These are phyloP conservation scores for Echinometra lucunter DNA, from an alignment of 53 echinoderm and acorn worm species.

Conservation along the genomic window DNA sequence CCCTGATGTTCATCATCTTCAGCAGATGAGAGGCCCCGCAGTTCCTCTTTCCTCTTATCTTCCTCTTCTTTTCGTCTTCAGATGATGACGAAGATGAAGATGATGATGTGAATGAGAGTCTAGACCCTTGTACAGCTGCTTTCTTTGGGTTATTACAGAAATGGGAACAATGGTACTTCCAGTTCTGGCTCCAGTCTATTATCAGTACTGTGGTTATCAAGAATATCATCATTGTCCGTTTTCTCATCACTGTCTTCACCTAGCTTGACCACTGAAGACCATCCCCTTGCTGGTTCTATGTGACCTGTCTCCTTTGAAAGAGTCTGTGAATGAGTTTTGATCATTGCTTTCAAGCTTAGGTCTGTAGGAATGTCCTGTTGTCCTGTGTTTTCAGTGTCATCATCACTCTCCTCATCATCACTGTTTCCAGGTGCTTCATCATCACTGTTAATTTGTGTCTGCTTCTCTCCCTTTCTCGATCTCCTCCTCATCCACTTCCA, in stretches of 20 bases:
- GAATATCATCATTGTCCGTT: constrained; percentile 46
- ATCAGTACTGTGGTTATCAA: constrained; percentile 60
- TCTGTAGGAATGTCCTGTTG: constrained; percentile 42
- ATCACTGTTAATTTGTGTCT: constrained; percentile 59
- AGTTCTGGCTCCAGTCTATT: constrained; percentile 43
- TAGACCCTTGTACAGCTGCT: constrained; percentile 25
- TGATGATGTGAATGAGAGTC: constrained; percentile 45
- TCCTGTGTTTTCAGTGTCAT: background rate
- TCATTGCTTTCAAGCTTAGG: background rate
- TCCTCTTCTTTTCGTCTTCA: constrained; percentile 50
- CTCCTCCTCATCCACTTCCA: constrained; percentile 60
- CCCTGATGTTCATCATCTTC: constrained; percentile 19
- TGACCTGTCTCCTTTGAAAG: background rate
- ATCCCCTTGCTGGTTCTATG: constrained; percentile 2
- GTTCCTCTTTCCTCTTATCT: background rate
- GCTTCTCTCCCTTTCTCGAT: constrained; percentile 58
- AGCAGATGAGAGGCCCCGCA: constrained; percentile 1
- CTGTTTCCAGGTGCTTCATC: constrained; percentile 57
- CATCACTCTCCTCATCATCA: constrained; percentile 55
- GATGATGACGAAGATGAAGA: constrained; percentile 65
- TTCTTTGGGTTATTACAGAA: background rate
- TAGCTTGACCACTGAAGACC: constrained; percentile 43
- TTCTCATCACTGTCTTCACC: constrained; percentile 64
- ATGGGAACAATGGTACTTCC: constrained; percentile 17
- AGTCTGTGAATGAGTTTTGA: constrained; percentile 11